Percentiles rank a stretch among this genome's conserved stretches.
These are phyloP conservation scores for Cheilosia vernalis DNA, from an alignment of 2,888 invertebrate species.

Conservation along the genomic window DNA sequence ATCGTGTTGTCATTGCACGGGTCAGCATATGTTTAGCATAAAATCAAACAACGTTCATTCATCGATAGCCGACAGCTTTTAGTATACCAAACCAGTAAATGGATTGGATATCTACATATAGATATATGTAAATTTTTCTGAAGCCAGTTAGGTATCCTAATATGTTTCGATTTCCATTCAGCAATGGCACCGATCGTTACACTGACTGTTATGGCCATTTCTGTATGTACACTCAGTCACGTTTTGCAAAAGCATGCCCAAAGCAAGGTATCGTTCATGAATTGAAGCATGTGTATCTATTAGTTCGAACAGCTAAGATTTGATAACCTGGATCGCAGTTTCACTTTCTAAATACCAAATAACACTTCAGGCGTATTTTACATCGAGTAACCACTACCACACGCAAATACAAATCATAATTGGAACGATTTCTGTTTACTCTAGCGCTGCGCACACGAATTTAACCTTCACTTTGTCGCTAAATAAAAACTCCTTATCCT, in stretches of 20 bases:
- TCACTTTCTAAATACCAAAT: conserved; percentile 19
- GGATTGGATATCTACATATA: too few relatives aligned
- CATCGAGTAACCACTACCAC: not conserved
- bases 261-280: not conserved
- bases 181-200: too few relatives aligned
- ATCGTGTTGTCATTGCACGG: too few relatives aligned
- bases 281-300: not conserved
- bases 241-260: not conserved
- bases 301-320: not conserved
- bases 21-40: too few relatives aligned
- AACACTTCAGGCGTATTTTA: not conserved
- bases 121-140: too few relatives aligned
- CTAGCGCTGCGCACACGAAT: not conserved
- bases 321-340: not conserved
- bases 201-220: not conserved
- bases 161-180: too few relatives aligned
- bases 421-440: conserved; percentile 19
- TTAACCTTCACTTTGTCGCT: too few relatives aligned
- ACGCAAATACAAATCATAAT: not conserved
- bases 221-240: not conserved
- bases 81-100: too few relatives aligned
- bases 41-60: too few relatives aligned
- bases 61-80: too few relatives aligned
- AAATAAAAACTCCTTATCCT: too few relatives aligned
- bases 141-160: too few relatives aligned